Evolutionary conservation across 2,797 vertebrate genomes (phyloP).

Genomic region (Enteromius unitaeniatus): DNA sequence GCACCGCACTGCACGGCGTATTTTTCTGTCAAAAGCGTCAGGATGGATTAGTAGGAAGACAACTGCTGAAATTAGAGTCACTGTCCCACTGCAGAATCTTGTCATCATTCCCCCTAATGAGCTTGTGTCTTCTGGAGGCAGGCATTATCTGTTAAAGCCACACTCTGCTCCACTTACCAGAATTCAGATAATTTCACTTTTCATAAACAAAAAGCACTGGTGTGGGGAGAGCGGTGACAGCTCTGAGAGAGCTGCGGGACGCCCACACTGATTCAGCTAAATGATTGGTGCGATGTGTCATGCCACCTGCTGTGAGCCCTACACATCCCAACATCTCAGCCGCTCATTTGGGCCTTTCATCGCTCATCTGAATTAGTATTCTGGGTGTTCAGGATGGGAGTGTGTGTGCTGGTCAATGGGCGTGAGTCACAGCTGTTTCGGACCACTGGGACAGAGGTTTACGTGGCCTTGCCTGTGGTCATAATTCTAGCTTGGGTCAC

Average conservation of each 20-base stretch:
- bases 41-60: constrained; percentile 51
- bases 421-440: constrained; percentile 30
- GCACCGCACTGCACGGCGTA: constrained; percentile 2
- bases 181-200: constrained; percentile 49
- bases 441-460: constrained; percentile 32
- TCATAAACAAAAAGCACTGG: constrained; percentile 48
- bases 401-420: constrained; percentile 31
- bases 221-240: constrained; percentile 47
- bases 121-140: constrained; percentile 51
- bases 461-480: constrained; percentile 44
- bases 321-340: constrained; percentile 4
- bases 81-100: constrained; percentile 41
- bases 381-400: constrained; percentile 26
- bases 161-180: constrained; percentile 26
- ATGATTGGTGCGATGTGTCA: constrained; percentile 39
- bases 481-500: constrained; percentile 26
- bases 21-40: constrained; percentile 57
- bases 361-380: constrained; percentile 30
- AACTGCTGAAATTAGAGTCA: constrained; percentile 41
- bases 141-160: constrained; percentile 48
- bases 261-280: constrained; percentile 45
- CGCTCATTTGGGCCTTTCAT: constrained; percentile 36
- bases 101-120: constrained; percentile 50
- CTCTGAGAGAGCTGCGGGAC: constrained; percentile 40
- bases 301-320: constrained; percentile 36